Base-by-base conservation (phyloP, 2,888 invertebrate species). In the Amphipoea oculea region DNA sequence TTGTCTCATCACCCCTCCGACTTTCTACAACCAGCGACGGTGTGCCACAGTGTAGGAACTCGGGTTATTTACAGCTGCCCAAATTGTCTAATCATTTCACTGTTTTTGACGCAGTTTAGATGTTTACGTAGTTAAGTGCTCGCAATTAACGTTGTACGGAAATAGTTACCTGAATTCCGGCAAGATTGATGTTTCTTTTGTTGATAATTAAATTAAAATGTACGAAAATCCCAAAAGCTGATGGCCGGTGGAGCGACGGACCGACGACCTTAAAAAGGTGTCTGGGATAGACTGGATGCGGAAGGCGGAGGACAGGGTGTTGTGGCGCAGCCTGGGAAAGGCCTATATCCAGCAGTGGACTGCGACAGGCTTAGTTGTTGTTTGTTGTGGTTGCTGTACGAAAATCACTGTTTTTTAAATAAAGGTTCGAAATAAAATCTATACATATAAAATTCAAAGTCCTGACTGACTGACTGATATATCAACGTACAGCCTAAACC, bases 41-140 rank as follows among this genome's bases (percentile, higher is more conserved):
- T 77, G 36, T 51, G 45, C 76, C 87, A 76, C 48, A 68, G 40
- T 42, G 84, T 51, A 66, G 76, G 57, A 77, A 75, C 75, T 69
- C 60, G 11, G 76, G 89, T 86, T 86, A 89, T 89, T 89, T 88
- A 89, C 82, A 73, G 29, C 81, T 63, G 67, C 72, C 81, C 68
- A 88, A 89, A 89, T 81, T 89, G 80, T 89, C 82, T 86, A 89
- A 90, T 89, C 79, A 83, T 85, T 88, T 89, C 63, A 79, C 82
- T 71, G 83, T 88, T 89, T 90, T 89, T 88, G 88, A 86, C 82
- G 63, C 83, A 84, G 77, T 90, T 82, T 73, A 76, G 76, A 73
- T 72, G 81, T 81, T 81, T 69, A 71, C 48, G 54, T 42, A 36
- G 76, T 81, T 72, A 85, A 82, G 65, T 73, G 62, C 73, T 73